These are phyloP conservation scores for Electrona antarctica DNA, from an alignment of 2,113 vertebrate genomes.

Conservation along the genomic window DNA sequence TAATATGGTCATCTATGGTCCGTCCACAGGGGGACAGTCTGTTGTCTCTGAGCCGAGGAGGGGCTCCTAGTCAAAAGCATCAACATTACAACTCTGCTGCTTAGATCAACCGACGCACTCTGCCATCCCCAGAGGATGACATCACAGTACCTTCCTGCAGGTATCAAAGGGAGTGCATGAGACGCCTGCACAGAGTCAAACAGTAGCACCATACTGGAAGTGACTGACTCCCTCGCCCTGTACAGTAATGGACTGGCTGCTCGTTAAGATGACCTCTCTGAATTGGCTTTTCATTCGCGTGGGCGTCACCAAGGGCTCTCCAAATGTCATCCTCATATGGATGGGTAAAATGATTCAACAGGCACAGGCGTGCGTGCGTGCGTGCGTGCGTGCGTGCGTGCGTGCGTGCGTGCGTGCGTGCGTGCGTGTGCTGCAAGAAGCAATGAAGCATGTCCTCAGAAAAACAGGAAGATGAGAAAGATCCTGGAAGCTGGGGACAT, in stretches of 20 bases:
- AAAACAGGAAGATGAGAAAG: no score
- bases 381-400: not conserved
- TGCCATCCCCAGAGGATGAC: slow-evolving; percentile 3
- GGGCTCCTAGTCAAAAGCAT: slow-evolving; percentile 17
- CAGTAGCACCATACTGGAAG: not conserved
- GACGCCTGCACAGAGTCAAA: slow-evolving; percentile 38
- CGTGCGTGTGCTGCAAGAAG: no score
- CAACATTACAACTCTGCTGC: slow-evolving; percentile 3
- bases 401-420: no score
- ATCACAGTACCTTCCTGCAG: slow-evolving; percentile 17
- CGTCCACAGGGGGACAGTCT: slow-evolving; percentile 17
- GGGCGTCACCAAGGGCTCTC: slow-evolving; percentile 21
- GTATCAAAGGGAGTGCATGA: not conserved
- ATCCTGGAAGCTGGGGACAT: no score
- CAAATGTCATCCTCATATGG: slow-evolving; percentile 27
- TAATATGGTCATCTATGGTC: slow-evolving; percentile 61
- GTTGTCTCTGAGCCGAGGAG: not conserved
- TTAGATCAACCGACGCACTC: not conserved
- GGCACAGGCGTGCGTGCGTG: not conserved
- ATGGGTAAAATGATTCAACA: slow-evolving; percentile 25
- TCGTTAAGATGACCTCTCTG: not conserved
- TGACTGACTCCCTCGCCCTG: not conserved
- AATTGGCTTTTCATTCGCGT: slow-evolving; percentile 36
- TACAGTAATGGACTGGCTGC: slow-evolving; percentile 9
- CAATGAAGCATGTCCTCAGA: no score